Conservation (phyloP, 2,113 vertebrate genomes). For the Prochilodus magdalenae region DNA sequence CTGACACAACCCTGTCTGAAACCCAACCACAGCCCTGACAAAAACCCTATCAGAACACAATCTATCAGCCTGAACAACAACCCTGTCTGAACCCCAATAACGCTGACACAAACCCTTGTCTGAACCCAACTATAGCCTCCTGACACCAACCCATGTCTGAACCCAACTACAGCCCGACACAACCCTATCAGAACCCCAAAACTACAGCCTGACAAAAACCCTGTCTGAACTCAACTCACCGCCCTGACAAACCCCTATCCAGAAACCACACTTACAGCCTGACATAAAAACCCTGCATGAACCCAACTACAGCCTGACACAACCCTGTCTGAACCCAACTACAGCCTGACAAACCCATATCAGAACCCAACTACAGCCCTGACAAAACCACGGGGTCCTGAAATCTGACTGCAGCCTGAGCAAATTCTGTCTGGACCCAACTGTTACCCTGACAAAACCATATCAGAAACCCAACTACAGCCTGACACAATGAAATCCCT, state of each 20-base stretch:
- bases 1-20: no score
- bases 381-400: no score
- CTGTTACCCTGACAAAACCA: not conserved
- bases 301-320: not conserved
- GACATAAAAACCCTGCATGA: not conserved
- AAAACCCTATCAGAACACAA: no score
- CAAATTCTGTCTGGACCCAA: no score
- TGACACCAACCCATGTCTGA: not conserved
- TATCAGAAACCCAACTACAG: not conserved
- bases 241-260: no score
- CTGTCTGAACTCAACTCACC: not conserved
- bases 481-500: no score
- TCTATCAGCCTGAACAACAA: no score
- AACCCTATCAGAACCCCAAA: not conserved
- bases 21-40: no score
- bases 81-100: no score
- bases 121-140: not conserved
- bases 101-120: not conserved
- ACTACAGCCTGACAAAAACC: not conserved
- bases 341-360: no score
- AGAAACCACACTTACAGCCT: not conserved
- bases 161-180: not conserved
- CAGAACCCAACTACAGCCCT: no score
- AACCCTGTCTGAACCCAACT: not conserved
- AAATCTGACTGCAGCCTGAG: no score